Evolutionary conservation across 1,140 invertebrate species (phyloP), one percentile per base, ranked within the genome.

Genomic region (Tetragnatha versicolor): DNA sequence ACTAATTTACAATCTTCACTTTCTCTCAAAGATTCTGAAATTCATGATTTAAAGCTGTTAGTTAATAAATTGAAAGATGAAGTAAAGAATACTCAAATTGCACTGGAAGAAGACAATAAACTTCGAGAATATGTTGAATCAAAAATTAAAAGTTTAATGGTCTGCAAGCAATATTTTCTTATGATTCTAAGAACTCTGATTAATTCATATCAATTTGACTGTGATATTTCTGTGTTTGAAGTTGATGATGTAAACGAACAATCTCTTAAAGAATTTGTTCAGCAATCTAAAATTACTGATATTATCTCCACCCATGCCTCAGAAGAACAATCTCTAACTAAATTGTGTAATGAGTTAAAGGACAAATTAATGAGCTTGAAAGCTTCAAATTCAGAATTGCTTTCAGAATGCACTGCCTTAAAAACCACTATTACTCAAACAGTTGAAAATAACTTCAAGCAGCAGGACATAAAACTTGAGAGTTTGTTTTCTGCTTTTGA

Each of bases 211-310:
- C 47, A 70, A 20, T 53, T 53, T 33, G n/a, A 33, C 29, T 12
- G n/a, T 6, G 68, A 70, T 29, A 37, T 37, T 25, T 70, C 68
- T 25, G 53, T 70, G 14, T 27, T 70, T 14, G 68, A 51, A 53
- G 2, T 12, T 55, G 68, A 53, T 9, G 45, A 70, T 9, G 37
- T 33, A 29, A 60, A 60, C 27, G 31, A 29, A 4, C 12, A 25
- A 27, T 70, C 68, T 12, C 2, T 70, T 3, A 31, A 55, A 12
- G 49, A 70, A 14, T 55, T 70, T 53, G 9, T 31, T 9, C 10
- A 33, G 5, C 29, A 17, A 51, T 70, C 68, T 27, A 39, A 39
- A 37, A 37, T 37, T 27, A 25, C 25, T 17, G 7, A 70, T 35
- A 9, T 12, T 55, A 27, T 27, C 31, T 20, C 39, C 27, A 35